A percentile compares a stretch with the other conserved stretches of the same genome.
phyloP scores from a whole-genome alignment of 2,888 invertebrate genomes.

The Orthosia gracilis region DNA sequence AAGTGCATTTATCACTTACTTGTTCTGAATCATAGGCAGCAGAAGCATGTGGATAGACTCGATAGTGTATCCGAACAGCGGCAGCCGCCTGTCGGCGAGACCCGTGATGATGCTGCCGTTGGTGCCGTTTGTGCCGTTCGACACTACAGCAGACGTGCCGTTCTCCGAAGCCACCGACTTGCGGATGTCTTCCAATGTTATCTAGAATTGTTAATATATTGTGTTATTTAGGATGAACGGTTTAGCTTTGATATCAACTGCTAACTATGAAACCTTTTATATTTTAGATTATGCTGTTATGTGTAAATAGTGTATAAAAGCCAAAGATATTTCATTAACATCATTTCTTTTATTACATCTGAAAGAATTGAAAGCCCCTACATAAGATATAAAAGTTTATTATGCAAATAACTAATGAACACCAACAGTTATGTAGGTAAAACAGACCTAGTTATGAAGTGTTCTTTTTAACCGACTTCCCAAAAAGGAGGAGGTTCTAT shows the following conservation, averaged over 20 bases:
- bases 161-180: constrained; percentile 80
- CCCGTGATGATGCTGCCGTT: constrained; percentile 88
- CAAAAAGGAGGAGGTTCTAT: too few relatives aligned
- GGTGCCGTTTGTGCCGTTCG: constrained; percentile 73
- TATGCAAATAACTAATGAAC: too few relatives aligned
- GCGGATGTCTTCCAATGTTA: constrained; percentile 96
- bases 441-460: not conserved
- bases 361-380: too few relatives aligned
- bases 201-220: constrained; percentile 87
- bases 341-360: too few relatives aligned
- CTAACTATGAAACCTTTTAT: constrained; percentile 11
- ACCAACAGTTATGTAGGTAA: not conserved
- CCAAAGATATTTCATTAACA: too few relatives aligned
- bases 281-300: not conserved
- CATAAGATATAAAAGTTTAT: too few relatives aligned
- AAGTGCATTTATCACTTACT: constrained; percentile 91
- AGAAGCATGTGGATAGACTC: constrained; percentile 98
- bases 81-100: constrained; percentile 95
- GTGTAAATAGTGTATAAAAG: too few relatives aligned
- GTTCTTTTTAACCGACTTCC: not conserved
- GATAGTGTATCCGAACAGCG: constrained; percentile 98
- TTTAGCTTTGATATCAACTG: not conserved
- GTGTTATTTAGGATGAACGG: not conserved
- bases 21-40: constrained; percentile 98
- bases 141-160: constrained; percentile 65